Evolutionary conservation across 2,113 vertebrate genomes (phyloP).

Genomic region (Laticauda laticaudata): DNA sequence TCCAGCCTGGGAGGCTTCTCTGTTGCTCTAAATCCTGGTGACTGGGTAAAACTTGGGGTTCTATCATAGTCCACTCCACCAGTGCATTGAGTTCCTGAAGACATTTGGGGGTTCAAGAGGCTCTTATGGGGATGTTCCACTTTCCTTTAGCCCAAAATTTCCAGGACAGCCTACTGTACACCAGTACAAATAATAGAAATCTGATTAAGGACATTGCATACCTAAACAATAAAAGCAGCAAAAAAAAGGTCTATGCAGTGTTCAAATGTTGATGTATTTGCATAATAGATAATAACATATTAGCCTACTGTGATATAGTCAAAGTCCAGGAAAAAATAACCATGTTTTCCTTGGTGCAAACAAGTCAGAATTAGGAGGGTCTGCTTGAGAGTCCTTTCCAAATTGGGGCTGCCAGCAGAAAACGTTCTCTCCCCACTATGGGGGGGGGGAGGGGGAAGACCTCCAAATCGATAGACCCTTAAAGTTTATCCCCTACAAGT

Average conservation of each 20-base stretch:
- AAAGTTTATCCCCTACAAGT: neutral
- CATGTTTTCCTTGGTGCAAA: neutral
- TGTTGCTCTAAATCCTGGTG: neutral
- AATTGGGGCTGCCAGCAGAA: neutral
- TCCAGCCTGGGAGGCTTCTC: neutral
- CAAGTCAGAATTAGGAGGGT: neutral
- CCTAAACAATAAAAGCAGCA: neutral
- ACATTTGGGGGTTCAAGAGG: neutral
- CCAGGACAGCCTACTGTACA: neutral
- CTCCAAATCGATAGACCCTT: neutral
- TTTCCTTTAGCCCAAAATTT: neutral
- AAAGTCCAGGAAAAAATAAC: neutral
- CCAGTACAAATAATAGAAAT: neutral
- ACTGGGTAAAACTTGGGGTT: neutral
- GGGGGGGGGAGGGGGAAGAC: neutral
- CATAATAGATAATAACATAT: neutral
- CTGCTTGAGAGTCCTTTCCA: neutral
- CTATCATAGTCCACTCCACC: neutral
- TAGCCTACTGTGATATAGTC: neutral
- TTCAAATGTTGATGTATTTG: neutral
- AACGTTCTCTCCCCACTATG: neutral
- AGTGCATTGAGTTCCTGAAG: neutral
- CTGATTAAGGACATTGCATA: neutral
- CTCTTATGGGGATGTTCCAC: neutral
- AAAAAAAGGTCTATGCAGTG: neutral